phyloP scores from a whole-genome alignment of 2,888 invertebrate genomes.

The Euplexia lucipara region DNA sequence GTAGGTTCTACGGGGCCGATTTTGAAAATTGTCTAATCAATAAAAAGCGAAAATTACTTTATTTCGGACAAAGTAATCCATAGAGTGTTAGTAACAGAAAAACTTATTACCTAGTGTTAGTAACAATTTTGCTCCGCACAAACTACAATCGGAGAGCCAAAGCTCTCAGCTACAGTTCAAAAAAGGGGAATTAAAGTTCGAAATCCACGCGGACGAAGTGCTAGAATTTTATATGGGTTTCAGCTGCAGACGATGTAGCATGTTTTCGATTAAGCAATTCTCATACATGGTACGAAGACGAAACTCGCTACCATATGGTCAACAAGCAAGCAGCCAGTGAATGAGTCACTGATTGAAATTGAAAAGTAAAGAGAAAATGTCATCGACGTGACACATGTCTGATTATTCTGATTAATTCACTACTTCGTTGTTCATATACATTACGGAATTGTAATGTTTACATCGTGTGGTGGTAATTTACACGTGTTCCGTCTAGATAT shows the following conservation, averaged over 20 bases:
- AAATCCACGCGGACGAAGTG: too few relatives aligned
- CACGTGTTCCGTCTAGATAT: constrained; percentile 38
- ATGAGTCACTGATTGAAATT: constrained; percentile 57
- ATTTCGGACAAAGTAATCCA: too few relatives aligned
- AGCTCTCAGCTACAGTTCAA: too few relatives aligned
- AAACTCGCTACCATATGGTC: constrained; percentile 57
- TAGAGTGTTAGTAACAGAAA: too few relatives aligned
- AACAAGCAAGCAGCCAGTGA: constrained; percentile 21
- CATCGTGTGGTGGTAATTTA: constrained; percentile 34
- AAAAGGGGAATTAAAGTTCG: too few relatives aligned
- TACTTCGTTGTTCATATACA: constrained; percentile 40
- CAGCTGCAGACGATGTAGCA: constrained; percentile 1
- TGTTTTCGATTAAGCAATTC: constrained; percentile 43
- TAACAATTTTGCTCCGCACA: too few relatives aligned
- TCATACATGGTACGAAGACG: constrained; percentile 44
- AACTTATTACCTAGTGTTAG: too few relatives aligned
- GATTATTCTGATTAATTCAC: constrained; percentile 57
- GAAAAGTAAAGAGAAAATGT: constrained; percentile 61
- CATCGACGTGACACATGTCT: constrained; percentile 54
- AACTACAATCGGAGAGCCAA: too few relatives aligned
- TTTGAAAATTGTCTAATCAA: too few relatives aligned
- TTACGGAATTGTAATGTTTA: constrained; percentile 46
- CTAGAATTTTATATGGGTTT: constrained; percentile 16
- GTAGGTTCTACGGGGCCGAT: too few relatives aligned
- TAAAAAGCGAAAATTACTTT: too few relatives aligned